Evolutionary conservation across 2,113 vertebrate genomes (phyloP).

Genomic region (Lophura nycthemera): DNA sequence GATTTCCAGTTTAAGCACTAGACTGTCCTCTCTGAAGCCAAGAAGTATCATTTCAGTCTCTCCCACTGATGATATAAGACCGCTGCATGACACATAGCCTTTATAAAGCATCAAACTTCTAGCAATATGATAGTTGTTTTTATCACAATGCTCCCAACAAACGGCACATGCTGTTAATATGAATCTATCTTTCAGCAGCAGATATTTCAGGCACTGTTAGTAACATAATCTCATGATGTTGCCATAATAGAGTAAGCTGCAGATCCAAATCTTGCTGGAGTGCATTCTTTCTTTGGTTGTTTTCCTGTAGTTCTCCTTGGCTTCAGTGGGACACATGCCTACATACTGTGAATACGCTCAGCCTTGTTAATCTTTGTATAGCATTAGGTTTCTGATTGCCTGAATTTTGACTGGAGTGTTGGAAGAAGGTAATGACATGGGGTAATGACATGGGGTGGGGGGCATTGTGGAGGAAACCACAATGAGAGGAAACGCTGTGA

Average conservation of each 20-base stretch:
- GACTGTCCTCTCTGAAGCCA: constrained; percentile 27
- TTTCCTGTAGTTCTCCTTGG: constrained; percentile 16
- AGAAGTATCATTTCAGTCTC: constrained; percentile 21
- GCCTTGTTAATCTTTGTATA: not conserved
- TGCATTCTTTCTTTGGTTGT: constrained; percentile 54
- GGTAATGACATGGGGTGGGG: not conserved
- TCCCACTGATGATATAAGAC: constrained; percentile 44
- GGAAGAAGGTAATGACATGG: not conserved
- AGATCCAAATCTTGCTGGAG: constrained; percentile 37
- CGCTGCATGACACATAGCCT: constrained; percentile 30
- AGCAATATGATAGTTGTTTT: constrained; percentile 57
- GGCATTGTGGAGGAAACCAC: not conserved
- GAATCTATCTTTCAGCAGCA: constrained; percentile 67
- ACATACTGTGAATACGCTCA: not conserved
- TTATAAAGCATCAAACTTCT: constrained; percentile 56
- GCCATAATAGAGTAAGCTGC: constrained; percentile 50
- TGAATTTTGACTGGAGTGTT: not conserved
- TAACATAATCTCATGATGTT: constrained; percentile 51
- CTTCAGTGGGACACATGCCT: not conserved
- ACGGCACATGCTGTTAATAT: constrained; percentile 65
- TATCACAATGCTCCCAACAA: constrained; percentile 65
- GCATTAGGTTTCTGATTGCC: not conserved
- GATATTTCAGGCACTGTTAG: constrained; percentile 62
- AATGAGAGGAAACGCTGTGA: too few species aligned
- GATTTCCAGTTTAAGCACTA: constrained; percentile 17